These are phyloP conservation scores for Platycheirus albimanus DNA, from an alignment of 2,888 invertebrate genomes.

Conservation along the genomic window DNA sequence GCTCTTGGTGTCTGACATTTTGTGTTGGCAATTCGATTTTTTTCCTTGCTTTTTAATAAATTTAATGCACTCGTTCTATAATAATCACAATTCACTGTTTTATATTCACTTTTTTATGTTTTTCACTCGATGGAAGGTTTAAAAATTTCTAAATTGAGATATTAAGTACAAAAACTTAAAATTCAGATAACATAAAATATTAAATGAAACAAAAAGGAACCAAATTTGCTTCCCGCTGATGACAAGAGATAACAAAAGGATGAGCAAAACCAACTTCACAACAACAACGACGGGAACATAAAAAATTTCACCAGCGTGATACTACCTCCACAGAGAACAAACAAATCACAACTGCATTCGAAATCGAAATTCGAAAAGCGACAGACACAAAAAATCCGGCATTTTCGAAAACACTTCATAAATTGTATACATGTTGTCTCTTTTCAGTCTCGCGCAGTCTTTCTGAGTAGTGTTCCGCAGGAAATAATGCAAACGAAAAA, in stretches of 20 bases:
- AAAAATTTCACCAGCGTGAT: slow-evolving; percentile 62
- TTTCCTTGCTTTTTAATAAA: slow-evolving; percentile 8
- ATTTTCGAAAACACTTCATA: neutral
- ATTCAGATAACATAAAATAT: slow-evolving; percentile 31
- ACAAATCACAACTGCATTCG: slow-evolving; percentile 67
- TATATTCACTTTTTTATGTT: neutral
- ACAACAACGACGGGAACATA: slow-evolving; percentile 66
- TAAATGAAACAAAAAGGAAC: slow-evolving; percentile 32
- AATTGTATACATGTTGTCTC: neutral
- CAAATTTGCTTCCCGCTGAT: slow-evolving; percentile 54
- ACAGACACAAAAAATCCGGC: slow-evolving; percentile 32
- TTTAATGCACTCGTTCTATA: no score
- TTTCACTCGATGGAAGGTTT: neutral
- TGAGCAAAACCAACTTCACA: slow-evolving; percentile 67
- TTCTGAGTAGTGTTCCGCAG: no score
- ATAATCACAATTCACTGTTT: no score
- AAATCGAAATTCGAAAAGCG: no score
- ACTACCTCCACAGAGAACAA: neutral
- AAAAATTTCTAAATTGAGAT: no score
- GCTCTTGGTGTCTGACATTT: slow-evolving; percentile 73
- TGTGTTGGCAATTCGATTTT: slow-evolving; percentile 35
- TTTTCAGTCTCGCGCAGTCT: no score
- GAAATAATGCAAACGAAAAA: no score
- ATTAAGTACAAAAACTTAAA: neutral
- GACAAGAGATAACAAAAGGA: slow-evolving; percentile 68